Conservation (phyloP, 2,113 vertebrate species). For the Callipepla squamata region DNA sequence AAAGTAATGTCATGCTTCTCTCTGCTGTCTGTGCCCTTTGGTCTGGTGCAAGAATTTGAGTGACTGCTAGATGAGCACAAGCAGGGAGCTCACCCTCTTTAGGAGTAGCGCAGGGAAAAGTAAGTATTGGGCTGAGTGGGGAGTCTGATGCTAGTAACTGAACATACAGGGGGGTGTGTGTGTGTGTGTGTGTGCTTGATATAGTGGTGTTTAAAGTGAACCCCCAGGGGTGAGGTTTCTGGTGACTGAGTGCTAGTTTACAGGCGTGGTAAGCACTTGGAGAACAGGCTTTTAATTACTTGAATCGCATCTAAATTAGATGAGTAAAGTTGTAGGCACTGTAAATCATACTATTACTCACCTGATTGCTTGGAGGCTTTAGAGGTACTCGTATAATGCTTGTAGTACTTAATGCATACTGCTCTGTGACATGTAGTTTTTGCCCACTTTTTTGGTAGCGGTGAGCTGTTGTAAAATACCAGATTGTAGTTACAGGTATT, state of each 20-base stretch:
- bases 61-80: background rate
- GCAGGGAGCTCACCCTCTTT: background rate
- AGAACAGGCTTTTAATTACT: background rate
- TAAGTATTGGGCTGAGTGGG: background rate
- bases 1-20: background rate
- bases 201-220: background rate
- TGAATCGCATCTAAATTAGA: background rate
- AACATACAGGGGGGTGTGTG: background rate
- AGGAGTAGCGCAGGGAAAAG: background rate
- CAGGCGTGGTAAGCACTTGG: background rate
- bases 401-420: background rate
- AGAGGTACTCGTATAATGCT: background rate
- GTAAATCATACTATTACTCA: background rate
- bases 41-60: background rate
- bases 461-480: background rate
- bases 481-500: background rate
- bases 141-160: background rate
- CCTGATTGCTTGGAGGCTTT: background rate
- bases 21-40: background rate
- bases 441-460: background rate
- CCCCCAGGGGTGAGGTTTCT: background rate
- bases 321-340: background rate
- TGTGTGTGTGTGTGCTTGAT: accelerated
- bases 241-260: background rate
- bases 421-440: background rate